These are phyloP conservation scores for Echeneis naucrates DNA, from an alignment of 2,797 vertebrate species.

Conservation along the genomic window DNA sequence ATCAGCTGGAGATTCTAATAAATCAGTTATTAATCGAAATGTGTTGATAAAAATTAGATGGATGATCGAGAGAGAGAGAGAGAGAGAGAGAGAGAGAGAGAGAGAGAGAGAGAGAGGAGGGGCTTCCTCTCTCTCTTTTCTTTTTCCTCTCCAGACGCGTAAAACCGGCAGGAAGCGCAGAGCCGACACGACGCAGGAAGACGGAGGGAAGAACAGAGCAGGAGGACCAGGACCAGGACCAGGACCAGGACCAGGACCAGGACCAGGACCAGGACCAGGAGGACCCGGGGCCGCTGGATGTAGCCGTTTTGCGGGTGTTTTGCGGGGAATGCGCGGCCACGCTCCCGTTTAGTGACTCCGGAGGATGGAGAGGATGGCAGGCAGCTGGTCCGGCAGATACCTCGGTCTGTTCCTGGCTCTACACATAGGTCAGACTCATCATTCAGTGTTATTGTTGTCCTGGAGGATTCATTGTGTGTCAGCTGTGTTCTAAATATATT, in stretches of 20 bases:
- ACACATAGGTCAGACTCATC: conserved; percentile 70
- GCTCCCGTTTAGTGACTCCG: conserved; percentile 83
- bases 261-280: not conserved
- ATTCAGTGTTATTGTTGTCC: no score
- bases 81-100: not conserved
- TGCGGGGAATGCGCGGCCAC: conserved; percentile 78
- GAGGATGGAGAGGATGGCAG: conserved; percentile 95
- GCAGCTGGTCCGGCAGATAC: conserved; percentile 93
- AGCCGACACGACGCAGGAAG: conserved; percentile 9
- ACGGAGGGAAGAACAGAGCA: not conserved
- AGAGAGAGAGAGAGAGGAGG: not conserved
- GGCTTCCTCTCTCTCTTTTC: conserved; percentile 7
- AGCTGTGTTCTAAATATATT: no score
- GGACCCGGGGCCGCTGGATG: conserved; percentile 15
- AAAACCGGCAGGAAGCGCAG: conserved; percentile 36
- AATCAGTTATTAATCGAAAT: not conserved
- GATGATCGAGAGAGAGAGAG: no score
- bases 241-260: not conserved
- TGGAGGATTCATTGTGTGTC: no score
- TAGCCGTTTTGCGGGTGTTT: conserved; percentile 26
- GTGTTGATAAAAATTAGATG: not conserved
- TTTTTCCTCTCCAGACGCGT: conserved; percentile 43
- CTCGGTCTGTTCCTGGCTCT: conserved; percentile 91
- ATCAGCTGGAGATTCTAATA: no score
- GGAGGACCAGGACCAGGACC: not conserved